Evolutionary conservation across 2,888 invertebrate species (phyloP).

Genomic region (Venusia cambrica): DNA sequence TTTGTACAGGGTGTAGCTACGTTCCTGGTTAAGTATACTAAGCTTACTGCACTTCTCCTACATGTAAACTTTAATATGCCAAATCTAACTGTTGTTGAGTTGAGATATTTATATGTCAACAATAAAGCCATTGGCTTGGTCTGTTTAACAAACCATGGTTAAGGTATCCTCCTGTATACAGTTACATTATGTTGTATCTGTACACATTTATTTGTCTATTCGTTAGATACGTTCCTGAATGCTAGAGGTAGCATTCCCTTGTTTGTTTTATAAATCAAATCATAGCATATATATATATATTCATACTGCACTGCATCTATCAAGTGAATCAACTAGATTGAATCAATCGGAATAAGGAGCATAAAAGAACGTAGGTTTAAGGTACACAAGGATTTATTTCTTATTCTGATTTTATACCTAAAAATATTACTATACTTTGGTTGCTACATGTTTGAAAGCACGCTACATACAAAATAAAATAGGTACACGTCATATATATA

Average conservation of each 20-base stretch:
- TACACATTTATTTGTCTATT: conserved; percentile 16
- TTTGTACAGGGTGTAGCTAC: conserved; percentile 7
- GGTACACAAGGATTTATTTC: conserved; percentile 1
- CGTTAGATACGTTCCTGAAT: conserved; percentile 17
- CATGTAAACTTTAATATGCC: too few relatives aligned
- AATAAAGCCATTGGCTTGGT: too few relatives aligned
- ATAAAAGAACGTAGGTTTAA: conserved; percentile 1
- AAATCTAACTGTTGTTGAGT: too few relatives aligned
- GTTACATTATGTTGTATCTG: conserved; percentile 3
- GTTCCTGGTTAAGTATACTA: too few relatives aligned
- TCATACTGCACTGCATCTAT: conserved; percentile 3
- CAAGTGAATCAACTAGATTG: conserved; percentile 1
- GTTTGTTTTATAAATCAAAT: conserved; percentile 13
- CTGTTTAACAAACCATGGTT: conserved; percentile 4
- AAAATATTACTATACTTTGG: too few relatives aligned
- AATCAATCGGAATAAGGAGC: conserved; percentile 3
- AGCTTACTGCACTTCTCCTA: too few relatives aligned
- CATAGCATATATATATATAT: conserved; percentile 9
- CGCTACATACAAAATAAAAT: too few relatives aligned
- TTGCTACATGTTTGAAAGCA: too few relatives aligned
- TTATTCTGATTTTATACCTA: too few relatives aligned
- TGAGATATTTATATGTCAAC: too few relatives aligned
- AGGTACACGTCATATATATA: too few relatives aligned
- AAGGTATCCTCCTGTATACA: too few relatives aligned
- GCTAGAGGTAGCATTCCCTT: conserved; percentile 17